Base-by-base conservation (phyloP, 2,888 invertebrate genomes). In the Troilus luridus region DNA sequence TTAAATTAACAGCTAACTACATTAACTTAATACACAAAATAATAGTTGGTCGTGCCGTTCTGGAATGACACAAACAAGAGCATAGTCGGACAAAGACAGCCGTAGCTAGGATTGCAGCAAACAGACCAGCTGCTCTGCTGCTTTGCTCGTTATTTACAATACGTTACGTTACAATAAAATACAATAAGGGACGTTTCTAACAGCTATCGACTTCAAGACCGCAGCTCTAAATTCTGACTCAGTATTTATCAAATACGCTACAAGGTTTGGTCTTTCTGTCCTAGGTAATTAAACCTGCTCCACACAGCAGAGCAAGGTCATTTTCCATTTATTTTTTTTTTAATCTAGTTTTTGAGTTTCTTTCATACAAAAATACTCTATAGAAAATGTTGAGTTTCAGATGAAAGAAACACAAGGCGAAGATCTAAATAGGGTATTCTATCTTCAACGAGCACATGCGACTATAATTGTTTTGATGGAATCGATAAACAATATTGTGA, bases 41-140 rank as follows among this genome's bases (percentile, higher is more conserved):
- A n/a, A 85, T 54, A 90, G 59, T 90, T 77, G 77, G 90, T 89
- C 90, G 59, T 90, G 90, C 90, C 90, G 41, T 90, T 58, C 54
- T 58, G 77, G 77, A 90, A 60, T 62, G 62, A 88, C 88, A 88
- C 27, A 41, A 24, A 88, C 88, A 60, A 27, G 88, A 60, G 60
- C 59, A 41, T 62, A 62, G 56, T 59, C 27, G 89, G 89, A 64
- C 89, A 89, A 27, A 60, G 64, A 56, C 56, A 67, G 72, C 90
- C 64, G 56, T 89, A 41, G 89, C 89, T 67, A 72, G 58, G 72
- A 67, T 6, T 72, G 56, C 90, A 90, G 90, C 77, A 77, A 77
- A 72, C 90, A 90, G 90, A 77, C 90, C 90, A 90, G 90, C 90
- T 89, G 89, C 89, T 59, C 89, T n/a, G 89, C 89, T 90, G 90